These are phyloP conservation scores for Dorcus hopei DNA, from an alignment of 2,888 invertebrate genomes.

Conservation along the genomic window DNA sequence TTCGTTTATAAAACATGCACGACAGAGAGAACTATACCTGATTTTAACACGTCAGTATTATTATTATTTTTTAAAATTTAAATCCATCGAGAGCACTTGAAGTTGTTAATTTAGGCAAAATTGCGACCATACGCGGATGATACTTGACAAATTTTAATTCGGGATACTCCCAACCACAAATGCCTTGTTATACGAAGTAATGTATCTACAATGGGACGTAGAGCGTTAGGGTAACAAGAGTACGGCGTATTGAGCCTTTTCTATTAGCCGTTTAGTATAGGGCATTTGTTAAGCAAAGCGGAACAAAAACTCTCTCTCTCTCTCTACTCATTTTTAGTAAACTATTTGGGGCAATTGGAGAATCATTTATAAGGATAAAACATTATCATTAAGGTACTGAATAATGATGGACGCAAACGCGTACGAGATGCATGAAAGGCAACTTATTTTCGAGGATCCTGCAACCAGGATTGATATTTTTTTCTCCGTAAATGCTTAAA, in stretches of 20 bases:
- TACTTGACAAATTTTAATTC: conserved; percentile 25
- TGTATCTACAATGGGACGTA: conserved; percentile 26
- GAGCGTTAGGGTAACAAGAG: conserved; percentile 22
- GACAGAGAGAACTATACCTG: no score
- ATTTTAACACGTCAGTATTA: no score
- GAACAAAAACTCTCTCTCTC: not conserved
- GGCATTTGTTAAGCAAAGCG: conserved; percentile 20
- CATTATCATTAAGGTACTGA: no score
- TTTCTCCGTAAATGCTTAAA: not conserved
- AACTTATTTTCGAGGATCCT: no score
- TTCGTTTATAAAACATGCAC: no score
- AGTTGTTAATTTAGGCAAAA: no score
- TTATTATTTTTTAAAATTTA: no score
- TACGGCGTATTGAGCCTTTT: conserved; percentile 30
- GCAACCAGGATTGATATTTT: not conserved
- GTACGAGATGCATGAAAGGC: no score
- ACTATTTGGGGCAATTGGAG: not conserved
- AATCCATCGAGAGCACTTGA: no score
- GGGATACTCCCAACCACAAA: conserved; percentile 32
- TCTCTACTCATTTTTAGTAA: not conserved
- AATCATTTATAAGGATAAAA: not conserved
- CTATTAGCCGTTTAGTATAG: conserved; percentile 31
- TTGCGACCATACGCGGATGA: conserved; percentile 17
- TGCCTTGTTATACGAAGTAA: conserved; percentile 29
- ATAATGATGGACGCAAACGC: no score